phyloP scores from a whole-genome alignment of 2,113 vertebrate genomes.

The Tychaedon coryphoeus region DNA sequence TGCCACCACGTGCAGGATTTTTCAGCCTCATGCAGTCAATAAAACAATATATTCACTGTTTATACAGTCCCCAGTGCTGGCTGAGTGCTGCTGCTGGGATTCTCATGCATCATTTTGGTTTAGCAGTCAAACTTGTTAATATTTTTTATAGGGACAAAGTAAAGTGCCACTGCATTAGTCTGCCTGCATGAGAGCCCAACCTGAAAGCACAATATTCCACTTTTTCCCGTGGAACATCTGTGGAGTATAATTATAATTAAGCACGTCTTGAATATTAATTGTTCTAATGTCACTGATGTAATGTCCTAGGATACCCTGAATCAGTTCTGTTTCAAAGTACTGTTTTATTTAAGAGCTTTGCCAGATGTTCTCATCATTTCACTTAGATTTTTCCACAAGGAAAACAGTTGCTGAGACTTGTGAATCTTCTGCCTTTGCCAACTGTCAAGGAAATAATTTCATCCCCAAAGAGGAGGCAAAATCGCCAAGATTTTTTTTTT shows the following conservation, averaged over 20 bases:
- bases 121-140: not conserved
- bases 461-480: constrained; percentile 33
- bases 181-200: constrained; percentile 43
- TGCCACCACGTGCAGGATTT: not conserved
- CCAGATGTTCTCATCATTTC: constrained; percentile 69
- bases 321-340: constrained; percentile 54
- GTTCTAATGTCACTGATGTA: constrained; percentile 58
- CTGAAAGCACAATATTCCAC: constrained; percentile 21
- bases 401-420: constrained; percentile 62
- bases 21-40: not conserved
- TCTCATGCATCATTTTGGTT: not conserved
- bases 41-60: not conserved
- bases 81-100: not conserved
- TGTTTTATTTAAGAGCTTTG: constrained; percentile 62
- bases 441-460: constrained; percentile 53
- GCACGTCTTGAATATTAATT: constrained; percentile 68
- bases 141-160: not conserved
- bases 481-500: not conserved
- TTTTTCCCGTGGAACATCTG: constrained; percentile 54
- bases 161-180: not conserved
- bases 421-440: constrained; percentile 49
- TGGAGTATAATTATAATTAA: constrained; percentile 64
- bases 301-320: constrained; percentile 49
- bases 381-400: constrained; percentile 62
- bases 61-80: not conserved